Evolutionary conservation across 30 jellyfish, hydroid and myxozoan species (phyloP).

Genomic region (Aurelia aurita): DNA sequence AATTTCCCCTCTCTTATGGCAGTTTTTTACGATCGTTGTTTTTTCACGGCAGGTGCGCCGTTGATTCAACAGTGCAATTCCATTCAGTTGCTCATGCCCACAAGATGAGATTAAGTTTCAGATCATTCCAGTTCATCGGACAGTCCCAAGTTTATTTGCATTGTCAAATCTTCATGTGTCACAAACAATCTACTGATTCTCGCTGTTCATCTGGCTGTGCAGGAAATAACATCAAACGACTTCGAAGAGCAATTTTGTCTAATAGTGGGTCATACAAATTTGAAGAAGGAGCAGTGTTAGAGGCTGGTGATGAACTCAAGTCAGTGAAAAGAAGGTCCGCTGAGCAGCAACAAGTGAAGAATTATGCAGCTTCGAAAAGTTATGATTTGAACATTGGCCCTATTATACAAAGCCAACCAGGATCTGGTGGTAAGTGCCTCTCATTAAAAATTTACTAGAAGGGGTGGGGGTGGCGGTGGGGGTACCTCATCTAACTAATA

Average conservation of each 20-base stretch:
- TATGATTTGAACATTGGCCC: conserved; percentile 43
- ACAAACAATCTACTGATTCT: conserved; percentile 56
- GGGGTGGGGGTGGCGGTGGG: too few species aligned
- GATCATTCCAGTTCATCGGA: conserved; percentile 26
- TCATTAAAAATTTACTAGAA: too few species aligned
- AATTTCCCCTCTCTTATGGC: too few species aligned
- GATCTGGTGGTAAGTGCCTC: background rate
- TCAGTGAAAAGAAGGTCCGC: background rate
- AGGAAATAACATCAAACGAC: conserved; percentile 49
- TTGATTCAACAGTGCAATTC: conserved; percentile 53
- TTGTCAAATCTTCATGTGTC: conserved; percentile 72
- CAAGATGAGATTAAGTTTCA: conserved; percentile 55
- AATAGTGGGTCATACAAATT: background rate
- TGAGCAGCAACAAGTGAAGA: background rate
- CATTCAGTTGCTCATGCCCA: conserved; percentile 17
- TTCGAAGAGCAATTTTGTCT: conserved; percentile 27
- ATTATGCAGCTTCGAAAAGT: conserved; percentile 43
- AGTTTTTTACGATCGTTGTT: too few species aligned
- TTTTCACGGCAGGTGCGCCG: conserved; percentile 41
- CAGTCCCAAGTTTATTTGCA: conserved; percentile 36
- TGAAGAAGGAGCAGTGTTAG: background rate
- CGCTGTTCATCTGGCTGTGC: conserved; percentile 70
- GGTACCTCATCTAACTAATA: too few species aligned
- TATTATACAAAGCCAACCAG: background rate
- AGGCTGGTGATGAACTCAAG: background rate